Evolutionary conservation across 2,888 invertebrate species (phyloP), one percentile per base, ranked within the genome.

Genomic region (Macroteleia sp.): DNA sequence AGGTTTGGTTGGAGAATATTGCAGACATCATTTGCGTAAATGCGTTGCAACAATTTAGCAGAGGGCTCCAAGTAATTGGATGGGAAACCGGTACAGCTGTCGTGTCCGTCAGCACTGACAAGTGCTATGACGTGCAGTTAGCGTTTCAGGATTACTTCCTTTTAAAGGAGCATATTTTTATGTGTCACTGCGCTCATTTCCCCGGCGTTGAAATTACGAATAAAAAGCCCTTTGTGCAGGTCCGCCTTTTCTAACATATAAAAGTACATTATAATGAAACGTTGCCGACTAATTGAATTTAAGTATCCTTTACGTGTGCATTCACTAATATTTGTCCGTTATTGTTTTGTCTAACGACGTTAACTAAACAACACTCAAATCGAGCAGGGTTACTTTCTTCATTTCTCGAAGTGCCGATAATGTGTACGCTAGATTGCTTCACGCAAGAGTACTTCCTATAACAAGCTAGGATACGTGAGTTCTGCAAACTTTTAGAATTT

Each of bases 31-130:
- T 79, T 77, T 77, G 69, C 61, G 69, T 70, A 73, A 71, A 79
- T 69, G 71, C 73, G 66, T 50, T 69, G 64, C 76, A 79, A 76
- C 79, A 77, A 77, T 80, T 74, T 70, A 77, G 66, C 56, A 74
- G 69, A 66, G 76, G 64, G 69, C 77, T 73, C 56, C 66, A 71
- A 79, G 76, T 81, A 84, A 82, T 83, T 83, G 83, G 80, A 80
- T 84, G 74, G 66, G 81, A 81, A 82, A 81, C 78, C 77, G 79
- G 81, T 79, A 76, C 73, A 81, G 61, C 77, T 77, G 77, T 64
- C 80, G 75, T 69, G 77, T 71, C 76, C 82, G 76, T 67, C 78
- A 54, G 64, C 69, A 67, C 77, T 79, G 81, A 77, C 77, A 76
- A 77, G 70, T 52, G 81, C 79, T 77, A 76, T 77, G 80, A 80